A percentile compares a stretch with the other conserved stretches of the same genome.
Evolutionary conservation across 2,888 invertebrate genomes (phyloP).

Genomic region (Bembecia ichneumoniformis): DNA sequence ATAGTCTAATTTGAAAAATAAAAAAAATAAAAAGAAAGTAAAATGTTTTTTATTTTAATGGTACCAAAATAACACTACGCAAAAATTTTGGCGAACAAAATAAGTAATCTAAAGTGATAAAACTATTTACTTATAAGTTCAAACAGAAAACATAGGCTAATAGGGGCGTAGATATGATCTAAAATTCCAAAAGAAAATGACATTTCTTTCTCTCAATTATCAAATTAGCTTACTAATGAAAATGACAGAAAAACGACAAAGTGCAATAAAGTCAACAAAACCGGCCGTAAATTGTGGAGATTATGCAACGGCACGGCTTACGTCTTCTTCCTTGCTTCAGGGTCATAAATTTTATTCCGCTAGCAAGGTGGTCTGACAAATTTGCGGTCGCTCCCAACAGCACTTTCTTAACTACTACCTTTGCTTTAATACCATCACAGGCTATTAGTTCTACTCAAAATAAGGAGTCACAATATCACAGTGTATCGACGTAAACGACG

Average conservation of each 20-base stretch:
- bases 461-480: not conserved
- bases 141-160: not conserved
- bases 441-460: not conserved
- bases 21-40: too few relatives aligned
- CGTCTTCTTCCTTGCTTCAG: conserved; percentile 60
- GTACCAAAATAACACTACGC: too few relatives aligned
- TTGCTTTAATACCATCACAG: not conserved
- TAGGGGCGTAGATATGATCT: conserved; percentile 11
- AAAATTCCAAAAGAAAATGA: too few relatives aligned
- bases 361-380: conserved; percentile 71
- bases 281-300: conserved; percentile 59
- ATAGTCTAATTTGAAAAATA: too few relatives aligned
- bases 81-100: too few relatives aligned
- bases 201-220: not conserved
- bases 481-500: not conserved
- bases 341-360: conserved; percentile 65
- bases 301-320: conserved; percentile 67
- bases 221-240: not conserved
- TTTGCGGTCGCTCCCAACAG: conserved; percentile 49
- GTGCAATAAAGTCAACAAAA: conserved; percentile 55
- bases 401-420: not conserved
- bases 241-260: conserved; percentile 46
- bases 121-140: too few relatives aligned
- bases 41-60: too few relatives aligned
- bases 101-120: too few relatives aligned